Evolutionary conservation across 64 coral and sea anemone genomes (phyloP), one percentile per base, ranked within the genome.

Genomic region (Acropora tenuis): DNA sequence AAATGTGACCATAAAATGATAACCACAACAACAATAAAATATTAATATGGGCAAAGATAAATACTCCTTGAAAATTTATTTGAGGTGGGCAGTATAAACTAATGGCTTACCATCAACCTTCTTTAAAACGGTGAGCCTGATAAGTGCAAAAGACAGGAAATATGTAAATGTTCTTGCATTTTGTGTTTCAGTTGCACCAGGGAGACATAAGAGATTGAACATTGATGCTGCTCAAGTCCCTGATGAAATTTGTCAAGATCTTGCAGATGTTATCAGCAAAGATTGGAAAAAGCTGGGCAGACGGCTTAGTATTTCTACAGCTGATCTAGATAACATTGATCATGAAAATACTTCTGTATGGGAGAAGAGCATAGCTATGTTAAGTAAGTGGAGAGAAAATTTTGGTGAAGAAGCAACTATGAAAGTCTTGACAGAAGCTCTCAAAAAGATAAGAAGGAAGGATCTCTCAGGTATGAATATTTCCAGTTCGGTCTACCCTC

Each of bases 191-290:
- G 8, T 43, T 18, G 5, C 52, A 59, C 44, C 30, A 18, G 15
- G 30, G 18, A 8, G 17, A 50, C 55, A 12, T 47, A 79, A n/a
- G n/a, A n/a, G n/a, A n/a, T n/a, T 46, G 4, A 48, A 30, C 1
- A 42, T 73, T 40, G 2, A 83, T 42, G 66, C 78, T 19, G 2
- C 63, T 16, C 61, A 20, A 40, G 80, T 94, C 3, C 44, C 61
- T 52, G 79, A 83, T 5, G 41, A 58, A 5, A 16, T 94, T 44
- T 60, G 80, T 50, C 68, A 90, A 18, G 76, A 88, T 8, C 84
- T 95, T 95, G 89, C 78, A 10, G 93, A 95, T 65, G 88, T 91
- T 47, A 42, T 91, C 4, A 95, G 93, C 44, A 88, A 66, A n/a
- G 91, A 49, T n/a, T n/a, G n/a, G n/a, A n/a, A n/a, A n/a, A n/a